phyloP scores from a whole-genome alignment of 1,140 invertebrate genomes.

The Cheumatopsyche charites region DNA sequence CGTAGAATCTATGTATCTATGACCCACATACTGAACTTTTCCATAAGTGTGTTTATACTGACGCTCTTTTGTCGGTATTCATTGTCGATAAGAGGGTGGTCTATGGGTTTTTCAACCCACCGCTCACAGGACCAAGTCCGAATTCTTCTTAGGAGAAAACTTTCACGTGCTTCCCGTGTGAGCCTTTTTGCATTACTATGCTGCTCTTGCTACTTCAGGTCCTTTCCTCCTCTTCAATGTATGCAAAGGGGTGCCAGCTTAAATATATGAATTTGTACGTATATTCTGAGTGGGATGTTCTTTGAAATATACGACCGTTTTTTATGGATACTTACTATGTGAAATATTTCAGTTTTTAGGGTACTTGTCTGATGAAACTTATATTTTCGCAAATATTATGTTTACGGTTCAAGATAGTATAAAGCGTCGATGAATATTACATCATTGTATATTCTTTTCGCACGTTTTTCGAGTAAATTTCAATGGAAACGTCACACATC shows the following conservation, averaged over 20 bases:
- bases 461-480: background rate
- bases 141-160: conserved; percentile 24
- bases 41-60: background rate
- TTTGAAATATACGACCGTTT: too few species aligned
- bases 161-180: conserved; percentile 23
- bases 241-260: background rate
- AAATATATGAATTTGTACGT: background rate
- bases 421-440: too few species aligned
- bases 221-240: conserved; percentile 8
- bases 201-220: background rate
- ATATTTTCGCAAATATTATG: too few species aligned
- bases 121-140: background rate
- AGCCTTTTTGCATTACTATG: conserved; percentile 17
- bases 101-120: background rate
- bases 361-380: too few species aligned
- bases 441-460: background rate
- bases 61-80: conserved; percentile 21
- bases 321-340: too few species aligned
- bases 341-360: too few species aligned
- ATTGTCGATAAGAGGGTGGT: conserved; percentile 1
- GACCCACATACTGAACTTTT: too few species aligned
- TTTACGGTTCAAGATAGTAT: too few species aligned
- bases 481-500: background rate
- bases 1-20: too few species aligned
- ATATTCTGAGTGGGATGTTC: too few species aligned